Base-by-base conservation (phyloP, 2,797 vertebrate species). In the Taeniopygia guttata region DNA sequence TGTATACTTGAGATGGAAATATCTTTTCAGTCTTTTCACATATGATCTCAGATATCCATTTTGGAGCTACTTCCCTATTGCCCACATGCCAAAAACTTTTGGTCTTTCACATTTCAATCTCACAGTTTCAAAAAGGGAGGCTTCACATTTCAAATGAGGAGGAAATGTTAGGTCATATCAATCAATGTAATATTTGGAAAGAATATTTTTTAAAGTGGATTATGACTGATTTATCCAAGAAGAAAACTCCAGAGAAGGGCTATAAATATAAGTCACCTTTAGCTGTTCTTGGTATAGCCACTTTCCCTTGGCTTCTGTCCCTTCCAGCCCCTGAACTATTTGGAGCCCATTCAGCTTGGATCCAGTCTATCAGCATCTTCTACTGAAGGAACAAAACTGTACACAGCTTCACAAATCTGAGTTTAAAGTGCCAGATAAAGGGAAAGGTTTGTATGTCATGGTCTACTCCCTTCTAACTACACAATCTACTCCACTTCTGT, bases 91-190 rank as follows among this genome's bases (percentile, higher is more conserved):
- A 66, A 64, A 91, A 88, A 48, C 26, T 29, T 18, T 63, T 73
- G 46, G 29, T 26, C 42, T 63, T 56, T 80, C 3, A 25, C 60
- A 81, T 66, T 88, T 91, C 93, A 95, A 72, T 68, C 70, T 81
- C 81, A 45, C 32, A 43, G n/a, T 87, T 96, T 94, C 45, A 67
- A 80, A 95, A 81, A 45, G 42, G 38, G 70, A 95, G 29, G 30
- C 21, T 66, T 96, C 91, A 89, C 43, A 30, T 46, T 77, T 38
- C 51, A 89, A 88, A 48, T 5, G 48, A 90, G 58, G 20, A 68
- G 48, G 63, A 94, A 75, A 56, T 2, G 4, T 84, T 48, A 52
- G 40, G 45, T 81, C 74, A 12, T 73, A 70, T 63, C 82, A 69
- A 42, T 64, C 77, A 62, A 20, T 3, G 6, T 78, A 90, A 85